Percentiles rank a stretch among this genome's conserved stretches.
These are phyloP conservation scores for Mandrillus leucophaeus DNA, from an alignment of 2,113 vertebrate genomes.

Conservation along the genomic window DNA sequence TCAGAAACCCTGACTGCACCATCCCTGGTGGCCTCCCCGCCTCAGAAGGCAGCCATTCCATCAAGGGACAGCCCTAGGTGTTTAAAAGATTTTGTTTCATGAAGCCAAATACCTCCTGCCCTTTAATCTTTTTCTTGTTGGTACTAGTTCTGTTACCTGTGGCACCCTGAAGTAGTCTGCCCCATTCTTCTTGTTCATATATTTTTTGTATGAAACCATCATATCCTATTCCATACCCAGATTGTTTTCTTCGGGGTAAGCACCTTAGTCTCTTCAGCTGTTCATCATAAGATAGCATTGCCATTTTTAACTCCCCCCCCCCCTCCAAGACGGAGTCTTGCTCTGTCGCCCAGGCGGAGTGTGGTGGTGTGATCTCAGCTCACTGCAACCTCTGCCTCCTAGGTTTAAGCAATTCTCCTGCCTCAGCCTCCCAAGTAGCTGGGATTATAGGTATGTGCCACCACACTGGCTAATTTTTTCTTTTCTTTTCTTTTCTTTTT, in stretches of 20 bases:
- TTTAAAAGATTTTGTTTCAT: not conserved
- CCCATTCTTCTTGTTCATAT: not conserved
- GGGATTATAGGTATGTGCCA: too few relatives aligned
- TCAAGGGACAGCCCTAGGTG: not conserved
- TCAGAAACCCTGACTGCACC: not conserved
- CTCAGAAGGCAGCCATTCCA: not conserved
- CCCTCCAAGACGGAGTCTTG: accelerated
- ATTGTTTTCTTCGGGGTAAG: not conserved
- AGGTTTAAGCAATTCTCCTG: too few relatives aligned
- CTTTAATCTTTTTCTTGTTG: not conserved
- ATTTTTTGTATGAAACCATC: not conserved
- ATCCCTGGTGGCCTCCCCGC: not conserved
- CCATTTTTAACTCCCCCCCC: not conserved
- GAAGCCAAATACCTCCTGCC: not conserved
- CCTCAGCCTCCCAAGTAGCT: too few relatives aligned
- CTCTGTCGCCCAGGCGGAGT: too few relatives aligned
- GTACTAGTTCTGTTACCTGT: not conserved
- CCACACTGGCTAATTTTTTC: too few relatives aligned
- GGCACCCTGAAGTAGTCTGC: not conserved
- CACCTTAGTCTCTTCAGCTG: not conserved
- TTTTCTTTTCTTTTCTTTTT: too few relatives aligned
- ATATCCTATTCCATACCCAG: not conserved
- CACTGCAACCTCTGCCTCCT: too few relatives aligned
- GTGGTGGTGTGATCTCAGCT: too few relatives aligned
- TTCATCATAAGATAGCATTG: not conserved